phyloP scores from a whole-genome alignment of 2,888 invertebrate species.

The Leptogaster cylindrica region DNA sequence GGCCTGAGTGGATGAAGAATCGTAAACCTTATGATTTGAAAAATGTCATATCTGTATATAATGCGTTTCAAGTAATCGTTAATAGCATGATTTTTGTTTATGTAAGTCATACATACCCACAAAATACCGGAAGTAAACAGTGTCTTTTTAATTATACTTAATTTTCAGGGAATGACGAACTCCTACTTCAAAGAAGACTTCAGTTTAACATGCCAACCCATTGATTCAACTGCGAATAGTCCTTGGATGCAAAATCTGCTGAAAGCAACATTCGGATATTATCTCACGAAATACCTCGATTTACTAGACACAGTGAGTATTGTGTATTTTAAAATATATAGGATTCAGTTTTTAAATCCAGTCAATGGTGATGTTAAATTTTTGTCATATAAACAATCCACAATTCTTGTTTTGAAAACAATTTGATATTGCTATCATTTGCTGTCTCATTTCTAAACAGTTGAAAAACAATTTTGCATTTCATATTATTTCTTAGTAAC shows the following conservation, averaged over 20 bases:
- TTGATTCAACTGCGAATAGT: slow-evolving; percentile 52
- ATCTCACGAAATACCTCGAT: slow-evolving; percentile 73
- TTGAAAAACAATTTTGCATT: too few species aligned
- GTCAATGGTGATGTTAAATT: too few species aligned
- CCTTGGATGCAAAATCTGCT: slow-evolving; percentile 61
- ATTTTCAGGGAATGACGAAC: neutral
- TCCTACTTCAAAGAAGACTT: slow-evolving; percentile 53
- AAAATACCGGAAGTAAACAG: too few species aligned
- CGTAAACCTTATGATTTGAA: slow-evolving; percentile 70
- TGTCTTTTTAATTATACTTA: neutral
- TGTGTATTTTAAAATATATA: neutral
- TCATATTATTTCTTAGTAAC: too few species aligned
- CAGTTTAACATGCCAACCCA: slow-evolving; percentile 55
- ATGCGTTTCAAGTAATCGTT: slow-evolving; percentile 65
- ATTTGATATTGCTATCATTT: too few species aligned
- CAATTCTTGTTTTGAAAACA: too few species aligned
- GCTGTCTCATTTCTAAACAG: too few species aligned
- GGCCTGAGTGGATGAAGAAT: slow-evolving; percentile 75
- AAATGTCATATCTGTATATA: slow-evolving; percentile 71
- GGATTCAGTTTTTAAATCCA: neutral
- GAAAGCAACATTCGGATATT: slow-evolving; percentile 68
- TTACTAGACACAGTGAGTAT: slow-evolving; percentile 71
- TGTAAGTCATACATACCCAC: slow-evolving; percentile 24
- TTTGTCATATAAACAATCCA: too few species aligned
- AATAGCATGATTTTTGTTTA: slow-evolving; percentile 44